phyloP scores from a whole-genome alignment of 2,888 invertebrate species.

The Nephrocerus scutellatus region DNA sequence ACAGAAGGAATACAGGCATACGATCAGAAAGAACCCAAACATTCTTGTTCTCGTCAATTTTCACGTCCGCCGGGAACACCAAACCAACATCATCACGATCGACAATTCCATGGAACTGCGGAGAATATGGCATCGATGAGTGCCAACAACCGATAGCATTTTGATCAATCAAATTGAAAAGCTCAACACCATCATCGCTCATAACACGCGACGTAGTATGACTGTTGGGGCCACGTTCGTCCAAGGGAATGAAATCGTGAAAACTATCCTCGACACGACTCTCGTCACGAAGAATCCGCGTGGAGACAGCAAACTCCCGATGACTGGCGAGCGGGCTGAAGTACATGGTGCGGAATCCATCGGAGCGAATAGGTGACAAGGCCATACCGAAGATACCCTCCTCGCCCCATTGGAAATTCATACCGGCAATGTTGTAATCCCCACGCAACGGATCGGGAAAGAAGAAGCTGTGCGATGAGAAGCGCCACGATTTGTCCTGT shows the following conservation, averaged over 20 bases:
- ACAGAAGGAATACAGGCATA: slow-evolving; percentile 70
- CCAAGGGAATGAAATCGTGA: slow-evolving; percentile 57
- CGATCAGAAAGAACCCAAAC: slow-evolving; percentile 77
- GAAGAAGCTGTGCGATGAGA: slow-evolving; percentile 68
- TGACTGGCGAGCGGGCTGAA: slow-evolving; percentile 74
- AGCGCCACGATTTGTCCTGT: slow-evolving; percentile 70
- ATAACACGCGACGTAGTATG: slow-evolving; percentile 70
- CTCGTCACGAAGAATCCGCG: slow-evolving; percentile 63
- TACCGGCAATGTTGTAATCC: slow-evolving; percentile 69
- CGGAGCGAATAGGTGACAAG: slow-evolving; percentile 58
- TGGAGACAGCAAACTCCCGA: slow-evolving; percentile 73
- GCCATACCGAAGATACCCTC: slow-evolving; percentile 77
- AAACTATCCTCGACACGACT: slow-evolving; percentile 61
- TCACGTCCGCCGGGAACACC: slow-evolving; percentile 73
- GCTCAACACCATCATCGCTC: slow-evolving; percentile 66
- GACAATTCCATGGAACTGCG: slow-evolving; percentile 61
- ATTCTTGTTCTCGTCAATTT: slow-evolving; percentile 63
- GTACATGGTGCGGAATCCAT: slow-evolving; percentile 65
- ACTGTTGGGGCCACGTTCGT: slow-evolving; percentile 59
- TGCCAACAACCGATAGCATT: slow-evolving; percentile 83
- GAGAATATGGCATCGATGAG: slow-evolving; percentile 56
- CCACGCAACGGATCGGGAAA: slow-evolving; percentile 73
- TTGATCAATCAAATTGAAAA: slow-evolving; percentile 71
- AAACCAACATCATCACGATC: slow-evolving; percentile 69
- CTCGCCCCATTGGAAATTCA: slow-evolving; percentile 79